These are phyloP conservation scores for Schizothorax lantsangensis DNA, from an alignment of 2,797 vertebrate genomes.

Conservation along the genomic window DNA sequence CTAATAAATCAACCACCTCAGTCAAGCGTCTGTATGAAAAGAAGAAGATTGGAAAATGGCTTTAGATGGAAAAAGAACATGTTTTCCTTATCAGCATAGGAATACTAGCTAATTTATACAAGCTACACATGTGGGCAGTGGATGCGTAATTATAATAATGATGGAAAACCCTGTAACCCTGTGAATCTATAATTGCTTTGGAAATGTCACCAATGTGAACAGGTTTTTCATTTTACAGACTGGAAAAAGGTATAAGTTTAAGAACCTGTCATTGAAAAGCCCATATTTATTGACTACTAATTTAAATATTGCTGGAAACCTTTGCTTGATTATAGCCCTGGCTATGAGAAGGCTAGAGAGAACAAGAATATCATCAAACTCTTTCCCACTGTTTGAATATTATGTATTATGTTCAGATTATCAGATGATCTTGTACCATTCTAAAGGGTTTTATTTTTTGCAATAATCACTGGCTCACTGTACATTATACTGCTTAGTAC, in stretches of 20 bases:
- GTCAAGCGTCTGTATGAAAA: not conserved
- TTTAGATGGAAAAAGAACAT: not conserved
- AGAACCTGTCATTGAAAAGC: not conserved
- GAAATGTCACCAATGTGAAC: conserved; percentile 12
- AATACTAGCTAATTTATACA: not conserved
- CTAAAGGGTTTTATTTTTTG: not conserved
- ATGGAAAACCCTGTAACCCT: not conserved
- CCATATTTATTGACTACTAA: not conserved
- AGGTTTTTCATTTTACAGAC: not conserved
- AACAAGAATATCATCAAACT: not conserved
- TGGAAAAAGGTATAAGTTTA: not conserved
- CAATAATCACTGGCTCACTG: not conserved
- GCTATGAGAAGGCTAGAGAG: not conserved
- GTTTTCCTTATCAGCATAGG: not conserved
- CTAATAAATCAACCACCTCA: not conserved
- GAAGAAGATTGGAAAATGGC: not conserved
- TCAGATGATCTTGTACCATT: not conserved
- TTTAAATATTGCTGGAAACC: not conserved
- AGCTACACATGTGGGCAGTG: not conserved
- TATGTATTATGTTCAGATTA: not conserved
- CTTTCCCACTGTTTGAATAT: not conserved
- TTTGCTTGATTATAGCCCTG: not conserved
- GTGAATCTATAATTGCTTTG: conserved; percentile 8
- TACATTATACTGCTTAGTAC: not conserved
- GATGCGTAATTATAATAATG: conserved; percentile 6